Conservation (phyloP, 2,888 invertebrate species). For the Ochropleura plecta region DNA sequence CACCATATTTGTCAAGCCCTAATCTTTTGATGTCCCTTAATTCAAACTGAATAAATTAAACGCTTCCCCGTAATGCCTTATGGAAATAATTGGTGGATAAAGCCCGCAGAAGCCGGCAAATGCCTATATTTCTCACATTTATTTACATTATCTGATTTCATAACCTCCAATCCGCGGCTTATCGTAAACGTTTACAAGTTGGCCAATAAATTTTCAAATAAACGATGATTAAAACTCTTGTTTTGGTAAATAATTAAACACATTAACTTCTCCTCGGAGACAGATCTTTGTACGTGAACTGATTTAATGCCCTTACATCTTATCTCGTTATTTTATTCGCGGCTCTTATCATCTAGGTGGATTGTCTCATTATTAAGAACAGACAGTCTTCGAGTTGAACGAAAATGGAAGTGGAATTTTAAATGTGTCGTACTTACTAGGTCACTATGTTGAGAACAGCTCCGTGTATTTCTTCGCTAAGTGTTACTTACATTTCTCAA, state of each 20-base stretch:
- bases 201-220: constrained; percentile 53
- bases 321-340: constrained; percentile 54
- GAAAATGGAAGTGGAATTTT: constrained; percentile 6
- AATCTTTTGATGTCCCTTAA: constrained; percentile 44
- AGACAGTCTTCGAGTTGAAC: neutral
- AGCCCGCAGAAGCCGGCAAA: constrained; percentile 50
- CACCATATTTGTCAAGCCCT: constrained; percentile 46
- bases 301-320: constrained; percentile 61
- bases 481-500: constrained; percentile 34
- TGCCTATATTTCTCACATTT: constrained; percentile 52
- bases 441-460: neutral
- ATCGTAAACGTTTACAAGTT: constrained; percentile 37
- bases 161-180: constrained; percentile 48
- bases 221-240: constrained; percentile 69
- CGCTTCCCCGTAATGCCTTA: constrained; percentile 39
- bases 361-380: constrained; percentile 35
- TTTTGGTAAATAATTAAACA: constrained; percentile 70
- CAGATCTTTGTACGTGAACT: constrained; percentile 66
- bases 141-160: constrained; percentile 56
- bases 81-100: constrained; percentile 54
- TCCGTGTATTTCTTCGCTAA: constrained; percentile 19
- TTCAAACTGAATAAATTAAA: constrained; percentile 54
- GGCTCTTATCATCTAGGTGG: constrained; percentile 14
- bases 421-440: neutral
- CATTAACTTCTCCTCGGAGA: constrained; percentile 68